Evolutionary conservation across 2,113 vertebrate species (phyloP), one percentile per base, ranked within the genome.

Genomic region (Eublepharis macularius): DNA sequence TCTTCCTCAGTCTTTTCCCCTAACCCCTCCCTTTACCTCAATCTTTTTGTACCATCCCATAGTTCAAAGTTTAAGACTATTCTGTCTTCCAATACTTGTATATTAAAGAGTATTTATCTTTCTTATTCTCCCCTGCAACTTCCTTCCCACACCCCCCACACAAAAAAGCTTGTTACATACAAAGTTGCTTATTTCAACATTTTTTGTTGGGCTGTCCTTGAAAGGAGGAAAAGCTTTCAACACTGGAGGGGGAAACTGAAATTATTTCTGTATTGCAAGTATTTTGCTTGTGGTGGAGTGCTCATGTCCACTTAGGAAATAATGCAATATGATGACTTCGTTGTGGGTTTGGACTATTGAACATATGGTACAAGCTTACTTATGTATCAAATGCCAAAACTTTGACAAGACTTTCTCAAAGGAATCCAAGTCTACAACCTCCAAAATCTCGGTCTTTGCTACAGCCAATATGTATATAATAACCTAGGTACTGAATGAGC

Each of bases 1-100:
- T 93, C 87, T 88, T 83, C 85, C n/a, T 70, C 57, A 36, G 51
- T 82, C 83, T 80, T 80, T 79, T 81, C 69, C 57, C 80, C 43
- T 47, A 41, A 76, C 21, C 69, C 26, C 41, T 47, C 86, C 83
- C 47, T 21, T 80, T 65, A 69, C 66, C 45, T 72, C 82, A 80
- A 84, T 13, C 92, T 90, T 60, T 86, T 81, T 75, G 60, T 45
- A 69, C 21, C 1, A 34, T 13, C 76, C 47, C 87, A 84, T 11
- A 90, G 81, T 85, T 39, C 34, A 85, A 73, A 29, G 69, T 47
- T 24, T 81, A 83, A 90, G 51, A 60, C 47, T 86, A 86, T 19
- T 2, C 2, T 2, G 4, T 69, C 32, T 66, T 88, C 75, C 24
- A 49, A 2, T 54, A 29, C 80, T 49, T 39, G 75, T n/a, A 2